Conservation (phyloP, 2,797 vertebrate species). For the Acrocephalus scirpaceus region DNA sequence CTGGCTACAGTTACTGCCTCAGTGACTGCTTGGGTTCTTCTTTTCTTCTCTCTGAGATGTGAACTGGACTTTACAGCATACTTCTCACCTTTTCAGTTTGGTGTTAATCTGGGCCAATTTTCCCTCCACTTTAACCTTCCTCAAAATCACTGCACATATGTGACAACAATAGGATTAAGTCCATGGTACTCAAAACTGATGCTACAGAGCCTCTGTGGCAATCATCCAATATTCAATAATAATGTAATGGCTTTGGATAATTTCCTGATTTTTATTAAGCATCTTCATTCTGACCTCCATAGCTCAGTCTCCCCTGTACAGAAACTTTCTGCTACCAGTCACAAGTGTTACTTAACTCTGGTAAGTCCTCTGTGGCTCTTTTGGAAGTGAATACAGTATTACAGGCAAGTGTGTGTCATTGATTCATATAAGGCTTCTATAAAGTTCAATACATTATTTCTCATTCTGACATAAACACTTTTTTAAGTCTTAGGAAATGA, state of each 20-base stretch:
- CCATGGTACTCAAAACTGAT: neutral
- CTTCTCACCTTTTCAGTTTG: neutral
- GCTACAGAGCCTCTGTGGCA: neutral
- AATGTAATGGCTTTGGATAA: neutral
- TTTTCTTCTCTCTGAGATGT: neutral
- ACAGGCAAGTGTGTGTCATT: neutral
- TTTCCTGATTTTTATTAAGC: slow-evolving; percentile 4
- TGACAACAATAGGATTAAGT: neutral
- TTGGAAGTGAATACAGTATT: neutral
- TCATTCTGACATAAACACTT: neutral
- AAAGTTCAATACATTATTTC: neutral
- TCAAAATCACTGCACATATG: neutral
- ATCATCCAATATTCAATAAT: neutral
- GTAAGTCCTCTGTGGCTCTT: neutral
- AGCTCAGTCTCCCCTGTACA: neutral
- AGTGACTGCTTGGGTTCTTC: neutral
- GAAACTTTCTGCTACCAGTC: neutral
- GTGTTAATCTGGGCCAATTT: neutral
- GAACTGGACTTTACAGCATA: neutral
- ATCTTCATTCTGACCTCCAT: neutral
- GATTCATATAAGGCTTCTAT: neutral
- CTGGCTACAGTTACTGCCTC: neutral
- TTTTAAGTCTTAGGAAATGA: neutral
- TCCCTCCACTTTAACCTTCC: neutral
- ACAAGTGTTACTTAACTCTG: neutral